Conservation (phyloP, 2,113 vertebrate genomes). For the Alouatta palliata region DNA sequence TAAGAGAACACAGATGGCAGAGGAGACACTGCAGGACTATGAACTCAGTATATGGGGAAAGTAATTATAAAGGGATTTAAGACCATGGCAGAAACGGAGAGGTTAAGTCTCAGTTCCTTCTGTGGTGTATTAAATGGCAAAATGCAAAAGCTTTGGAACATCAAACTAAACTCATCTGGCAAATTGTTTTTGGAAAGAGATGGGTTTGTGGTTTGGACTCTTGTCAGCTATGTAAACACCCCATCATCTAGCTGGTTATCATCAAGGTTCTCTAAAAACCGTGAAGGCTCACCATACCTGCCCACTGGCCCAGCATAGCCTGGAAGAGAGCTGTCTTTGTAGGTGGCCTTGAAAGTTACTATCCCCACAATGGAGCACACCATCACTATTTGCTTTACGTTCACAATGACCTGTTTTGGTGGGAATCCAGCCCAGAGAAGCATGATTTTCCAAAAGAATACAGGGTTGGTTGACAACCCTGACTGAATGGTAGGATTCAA, state of each 20-base stretch:
- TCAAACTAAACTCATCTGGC: conserved; percentile 79
- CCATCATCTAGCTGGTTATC: conserved; percentile 63
- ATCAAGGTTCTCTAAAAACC: background rate
- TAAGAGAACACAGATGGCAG: conserved; percentile 58
- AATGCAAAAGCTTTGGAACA: conserved; percentile 80
- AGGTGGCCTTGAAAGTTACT: background rate
- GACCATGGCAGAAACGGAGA: conserved; percentile 51
- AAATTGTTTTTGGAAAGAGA: conserved; percentile 77
- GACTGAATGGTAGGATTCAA: conserved; percentile 35
- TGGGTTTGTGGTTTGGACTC: conserved; percentile 73
- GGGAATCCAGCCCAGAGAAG: background rate
- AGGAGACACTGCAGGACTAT: background rate
- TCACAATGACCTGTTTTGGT: background rate
- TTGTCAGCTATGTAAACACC: conserved; percentile 65
- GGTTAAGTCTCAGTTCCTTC: conserved; percentile 63
- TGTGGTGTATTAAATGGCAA: conserved; percentile 78
- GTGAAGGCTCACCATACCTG: background rate
- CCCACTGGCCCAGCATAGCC: background rate
- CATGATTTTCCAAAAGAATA: background rate
- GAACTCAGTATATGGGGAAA: conserved; percentile 42
- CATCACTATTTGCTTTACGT: background rate
- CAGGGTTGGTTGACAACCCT: conserved; percentile 47
- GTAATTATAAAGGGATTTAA: conserved; percentile 77
- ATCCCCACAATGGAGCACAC: fast-evolving
- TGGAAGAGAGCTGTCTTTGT: background rate